Evolutionary conservation across 2,113 vertebrate genomes (phyloP).

Genomic region (Hippolais icterina): DNA sequence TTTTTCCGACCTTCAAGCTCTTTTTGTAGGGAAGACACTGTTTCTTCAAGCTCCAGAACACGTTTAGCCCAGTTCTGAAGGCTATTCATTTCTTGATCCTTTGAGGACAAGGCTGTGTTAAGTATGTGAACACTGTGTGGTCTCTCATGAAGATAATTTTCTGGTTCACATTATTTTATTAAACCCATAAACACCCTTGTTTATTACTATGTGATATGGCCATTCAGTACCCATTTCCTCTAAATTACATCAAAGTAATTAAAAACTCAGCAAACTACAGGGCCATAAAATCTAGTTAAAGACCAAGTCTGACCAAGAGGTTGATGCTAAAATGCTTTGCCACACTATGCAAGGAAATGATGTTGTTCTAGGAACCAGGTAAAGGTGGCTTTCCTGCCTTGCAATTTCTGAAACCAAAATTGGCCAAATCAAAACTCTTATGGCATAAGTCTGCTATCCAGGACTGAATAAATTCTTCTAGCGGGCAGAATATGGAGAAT

Average conservation of each 20-base stretch:
- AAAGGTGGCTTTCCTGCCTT: not conserved
- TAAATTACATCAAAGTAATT: not conserved
- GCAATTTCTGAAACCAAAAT: not conserved
- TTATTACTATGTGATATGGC: not conserved
- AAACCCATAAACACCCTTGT: not conserved
- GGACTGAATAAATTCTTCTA: not conserved
- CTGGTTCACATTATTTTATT: not conserved
- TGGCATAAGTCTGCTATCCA: not conserved
- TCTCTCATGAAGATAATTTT: not conserved
- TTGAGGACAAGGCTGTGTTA: not conserved
- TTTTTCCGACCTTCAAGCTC: slow-evolving; percentile 63
- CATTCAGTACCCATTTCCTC: not conserved
- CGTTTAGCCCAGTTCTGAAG: slow-evolving; percentile 63
- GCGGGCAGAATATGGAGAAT: not conserved
- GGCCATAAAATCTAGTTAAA: not conserved
- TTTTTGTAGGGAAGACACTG: slow-evolving; percentile 69
- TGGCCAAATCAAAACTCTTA: not conserved
- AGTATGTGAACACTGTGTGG: not conserved
- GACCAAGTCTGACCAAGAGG: not conserved
- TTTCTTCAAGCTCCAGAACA: slow-evolving; percentile 72
- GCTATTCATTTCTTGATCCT: slow-evolving; percentile 64
- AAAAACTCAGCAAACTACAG: not conserved
- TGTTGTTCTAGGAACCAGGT: not conserved
- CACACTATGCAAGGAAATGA: not conserved
- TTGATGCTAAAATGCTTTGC: not conserved